Base-by-base conservation (phyloP, 2,797 vertebrate species). In the Ciconia nigra region DNA sequence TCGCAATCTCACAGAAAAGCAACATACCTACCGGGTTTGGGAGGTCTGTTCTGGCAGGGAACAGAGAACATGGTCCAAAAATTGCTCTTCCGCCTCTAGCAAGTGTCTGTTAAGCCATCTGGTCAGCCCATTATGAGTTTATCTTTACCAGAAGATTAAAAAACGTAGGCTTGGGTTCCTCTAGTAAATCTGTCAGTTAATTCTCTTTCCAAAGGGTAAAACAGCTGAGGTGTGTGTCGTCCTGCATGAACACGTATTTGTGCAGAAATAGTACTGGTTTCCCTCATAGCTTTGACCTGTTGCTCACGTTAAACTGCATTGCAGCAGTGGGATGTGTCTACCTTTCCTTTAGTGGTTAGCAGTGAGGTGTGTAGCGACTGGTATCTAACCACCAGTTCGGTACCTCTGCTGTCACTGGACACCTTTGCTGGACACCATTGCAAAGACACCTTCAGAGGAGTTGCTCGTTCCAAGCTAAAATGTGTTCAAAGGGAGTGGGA, bases 11-110 rank as follows among this genome's bases (percentile, higher is more conserved):
- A 74, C 28, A 83, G 77, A 65, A 67, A 59, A 93, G 25, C n/a
- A 63, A 37, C 0, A 0, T 28, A 61, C 16, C 17, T 52, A 49
- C 29, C 3, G 4, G 39, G 33, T 37, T 46, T 2, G 2, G 22
- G 47, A 69, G 25, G 15, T 44, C 57, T 83, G 25, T 35, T 81
- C 33, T 14, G 5, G 18, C 42, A 90, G 65, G 54, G 25, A 96
- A 35, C 20, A 88, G 61, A 87, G 63, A 83, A 81, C 11, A 6
- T n/a, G 29, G 54, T 74, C 62, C 58, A 73, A 71, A 91, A 91
- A 47, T 67, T 54, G 44, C 15, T 73, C 47, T 87, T 87, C 35
- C 0, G 1, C 54, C 31, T 58, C 61, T 65, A 37, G 47, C 39
- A 87, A 83, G 61, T n/a, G 13, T n/a, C 88, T 78, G 26, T 51